These are phyloP conservation scores for Netelia melanura DNA, from an alignment of 2,888 invertebrate species.

Conservation along the genomic window DNA sequence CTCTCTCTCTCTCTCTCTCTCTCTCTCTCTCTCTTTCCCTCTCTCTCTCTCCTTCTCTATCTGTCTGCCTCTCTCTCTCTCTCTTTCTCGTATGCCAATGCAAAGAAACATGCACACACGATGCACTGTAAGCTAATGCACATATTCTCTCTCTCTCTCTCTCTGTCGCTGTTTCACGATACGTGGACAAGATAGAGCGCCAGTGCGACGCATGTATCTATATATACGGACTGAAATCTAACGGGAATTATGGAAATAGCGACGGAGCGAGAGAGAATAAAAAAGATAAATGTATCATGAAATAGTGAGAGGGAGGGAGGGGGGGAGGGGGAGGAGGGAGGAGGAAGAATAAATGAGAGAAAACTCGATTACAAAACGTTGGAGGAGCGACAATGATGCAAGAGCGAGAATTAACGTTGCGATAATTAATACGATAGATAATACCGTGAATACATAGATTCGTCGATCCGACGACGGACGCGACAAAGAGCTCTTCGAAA, in stretches of 20 bases:
- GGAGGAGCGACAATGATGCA: conserved; percentile 8
- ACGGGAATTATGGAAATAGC: conserved; percentile 58
- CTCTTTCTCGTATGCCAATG: background rate
- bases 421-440: conserved; percentile 44
- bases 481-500: conserved; percentile 30
- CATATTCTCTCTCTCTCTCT: conserved; percentile 31
- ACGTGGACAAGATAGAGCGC: conserved; percentile 65
- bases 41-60: too few relatives aligned
- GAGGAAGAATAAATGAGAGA: background rate
- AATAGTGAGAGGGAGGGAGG: conserved; percentile 12
- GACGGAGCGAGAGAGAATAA: background rate
- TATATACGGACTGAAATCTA: conserved; percentile 53
- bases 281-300: background rate
- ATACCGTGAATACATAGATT: conserved; percentile 13
- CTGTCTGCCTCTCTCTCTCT: too few relatives aligned
- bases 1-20: too few relatives aligned
- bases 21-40: too few relatives aligned
- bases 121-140: conserved; percentile 24
- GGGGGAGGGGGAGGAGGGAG: background rate
- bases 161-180: conserved; percentile 40
- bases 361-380: background rate
- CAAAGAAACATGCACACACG: conserved; percentile 28
- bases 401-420: conserved; percentile 23
- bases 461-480: background rate
- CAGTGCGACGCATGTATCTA: conserved; percentile 55